These are phyloP conservation scores for Nematolebias whitei DNA, from an alignment of 2,113 vertebrate species.

Conservation along the genomic window DNA sequence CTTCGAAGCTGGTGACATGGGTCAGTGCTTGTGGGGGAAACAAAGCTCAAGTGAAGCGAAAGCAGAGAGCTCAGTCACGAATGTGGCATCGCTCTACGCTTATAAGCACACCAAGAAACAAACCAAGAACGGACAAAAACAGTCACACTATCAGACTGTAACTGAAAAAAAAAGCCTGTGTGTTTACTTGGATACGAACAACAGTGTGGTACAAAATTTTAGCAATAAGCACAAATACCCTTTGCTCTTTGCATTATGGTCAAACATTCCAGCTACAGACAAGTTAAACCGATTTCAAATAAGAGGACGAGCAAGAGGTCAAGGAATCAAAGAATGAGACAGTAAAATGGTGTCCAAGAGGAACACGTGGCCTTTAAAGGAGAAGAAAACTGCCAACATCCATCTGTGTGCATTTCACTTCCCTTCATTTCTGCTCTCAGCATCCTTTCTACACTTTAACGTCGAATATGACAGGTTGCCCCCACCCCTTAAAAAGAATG, in stretches of 20 bases:
- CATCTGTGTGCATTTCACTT: constrained; percentile 57
- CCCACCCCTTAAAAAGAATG: constrained; percentile 30
- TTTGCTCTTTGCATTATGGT: neutral
- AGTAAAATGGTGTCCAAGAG: constrained; percentile 43
- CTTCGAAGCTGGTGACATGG: constrained; percentile 57
- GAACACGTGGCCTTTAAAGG: constrained; percentile 48
- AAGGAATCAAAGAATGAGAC: constrained; percentile 54
- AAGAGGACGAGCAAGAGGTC: constrained; percentile 38
- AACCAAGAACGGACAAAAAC: neutral
- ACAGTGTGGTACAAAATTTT: neutral
- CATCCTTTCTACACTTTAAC: constrained; percentile 47
- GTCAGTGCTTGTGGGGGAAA: constrained; percentile 63
- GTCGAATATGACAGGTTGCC: constrained; percentile 48
- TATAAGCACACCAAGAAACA: constrained; percentile 45
- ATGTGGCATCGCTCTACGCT: constrained; percentile 40
- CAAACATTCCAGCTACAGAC: constrained; percentile 25
- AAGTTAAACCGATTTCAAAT: constrained; percentile 38
- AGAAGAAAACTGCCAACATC: constrained; percentile 55
- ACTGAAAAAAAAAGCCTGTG: neutral
- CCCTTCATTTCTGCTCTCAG: constrained; percentile 45
- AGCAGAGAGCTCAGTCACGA: constrained; percentile 67
- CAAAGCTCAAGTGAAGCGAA: constrained; percentile 66
- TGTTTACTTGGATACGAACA: neutral
- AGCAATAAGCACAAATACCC: neutral
- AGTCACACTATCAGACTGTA: neutral